phyloP scores from a whole-genome alignment of 2,797 vertebrate genomes.

The Capromys pilorides region DNA sequence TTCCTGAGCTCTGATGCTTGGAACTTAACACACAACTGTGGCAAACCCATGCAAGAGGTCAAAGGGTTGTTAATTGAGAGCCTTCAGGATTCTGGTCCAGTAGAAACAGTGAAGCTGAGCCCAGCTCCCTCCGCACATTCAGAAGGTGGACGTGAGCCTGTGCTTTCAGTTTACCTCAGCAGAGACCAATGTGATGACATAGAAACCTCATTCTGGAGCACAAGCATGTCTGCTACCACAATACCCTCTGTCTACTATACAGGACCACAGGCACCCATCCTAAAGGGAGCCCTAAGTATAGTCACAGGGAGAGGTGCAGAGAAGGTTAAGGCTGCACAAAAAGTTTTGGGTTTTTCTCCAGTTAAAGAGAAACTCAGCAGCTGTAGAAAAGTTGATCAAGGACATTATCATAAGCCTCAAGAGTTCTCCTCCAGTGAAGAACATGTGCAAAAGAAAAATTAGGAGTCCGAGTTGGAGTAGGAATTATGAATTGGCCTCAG shows the following conservation, averaged over 20 bases:
- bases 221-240: slow-evolving; percentile 15
- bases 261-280: slow-evolving; percentile 50
- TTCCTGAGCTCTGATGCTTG: slow-evolving; percentile 57
- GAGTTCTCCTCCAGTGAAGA: no score
- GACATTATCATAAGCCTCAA: no score
- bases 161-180: slow-evolving; percentile 50
- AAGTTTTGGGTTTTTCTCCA: no score
- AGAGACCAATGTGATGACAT: slow-evolving; percentile 69
- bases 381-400: no score
- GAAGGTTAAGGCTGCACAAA: no score
- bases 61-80: slow-evolving; percentile 66
- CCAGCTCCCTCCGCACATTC: slow-evolving; percentile 45
- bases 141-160: slow-evolving; percentile 73
- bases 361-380: no score
- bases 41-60: slow-evolving; percentile 67
- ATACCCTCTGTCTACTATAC: slow-evolving; percentile 69
- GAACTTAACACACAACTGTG: slow-evolving; percentile 8
- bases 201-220: slow-evolving; percentile 56
- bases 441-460: no score
- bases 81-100: slow-evolving; percentile 22
- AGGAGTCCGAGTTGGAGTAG: slow-evolving; percentile 66
- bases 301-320: no score
- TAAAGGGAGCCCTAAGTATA: no score
- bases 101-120: slow-evolving; percentile 30
- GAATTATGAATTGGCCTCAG: no score